Percentiles rank a stretch among this genome's conserved stretches.
Evolutionary conservation across 2,888 invertebrate genomes (phyloP).

Genomic region (Pollenia labialis): DNA sequence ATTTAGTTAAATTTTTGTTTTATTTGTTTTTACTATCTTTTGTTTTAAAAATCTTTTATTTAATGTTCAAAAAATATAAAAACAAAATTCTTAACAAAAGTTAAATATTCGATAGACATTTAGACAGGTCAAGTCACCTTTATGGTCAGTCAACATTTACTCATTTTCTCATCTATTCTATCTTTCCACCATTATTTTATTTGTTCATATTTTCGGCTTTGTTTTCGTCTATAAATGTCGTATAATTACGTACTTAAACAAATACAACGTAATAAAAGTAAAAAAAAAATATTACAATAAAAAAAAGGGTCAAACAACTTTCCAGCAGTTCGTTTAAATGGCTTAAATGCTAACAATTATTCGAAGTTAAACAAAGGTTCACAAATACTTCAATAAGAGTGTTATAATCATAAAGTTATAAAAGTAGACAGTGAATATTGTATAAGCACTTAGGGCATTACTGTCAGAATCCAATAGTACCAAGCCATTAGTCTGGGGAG

Average conservation of each 20-base stretch:
- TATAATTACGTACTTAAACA: conserved; percentile 34
- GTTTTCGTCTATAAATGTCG: conserved; percentile 17
- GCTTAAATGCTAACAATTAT: neutral
- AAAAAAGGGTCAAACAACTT: conserved; percentile 37
- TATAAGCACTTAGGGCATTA: neutral
- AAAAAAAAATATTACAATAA: conserved; percentile 2
- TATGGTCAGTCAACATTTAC: conserved; percentile 12
- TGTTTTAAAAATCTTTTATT: conserved; percentile 1
- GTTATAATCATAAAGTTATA: conserved; percentile 19
- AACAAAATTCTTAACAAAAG: neutral
- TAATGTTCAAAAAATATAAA: neutral
- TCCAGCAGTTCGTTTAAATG: conserved; percentile 11
- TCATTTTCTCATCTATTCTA: neutral
- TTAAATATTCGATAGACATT: neutral
- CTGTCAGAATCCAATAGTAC: too few relatives aligned
- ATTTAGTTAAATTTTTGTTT: neutral
- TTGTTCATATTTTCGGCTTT: neutral
- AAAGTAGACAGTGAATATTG: neutral
- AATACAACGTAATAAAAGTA: neutral
- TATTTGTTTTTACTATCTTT: conserved; percentile 5
- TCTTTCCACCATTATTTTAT: neutral
- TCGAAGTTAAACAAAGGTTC: neutral
- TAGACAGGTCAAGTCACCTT: conserved; percentile 7
- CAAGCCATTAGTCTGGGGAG: too few relatives aligned
- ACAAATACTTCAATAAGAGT: neutral